Base-by-base conservation (phyloP, 2,888 invertebrate genomes). In the Ypsolopha sequella region DNA sequence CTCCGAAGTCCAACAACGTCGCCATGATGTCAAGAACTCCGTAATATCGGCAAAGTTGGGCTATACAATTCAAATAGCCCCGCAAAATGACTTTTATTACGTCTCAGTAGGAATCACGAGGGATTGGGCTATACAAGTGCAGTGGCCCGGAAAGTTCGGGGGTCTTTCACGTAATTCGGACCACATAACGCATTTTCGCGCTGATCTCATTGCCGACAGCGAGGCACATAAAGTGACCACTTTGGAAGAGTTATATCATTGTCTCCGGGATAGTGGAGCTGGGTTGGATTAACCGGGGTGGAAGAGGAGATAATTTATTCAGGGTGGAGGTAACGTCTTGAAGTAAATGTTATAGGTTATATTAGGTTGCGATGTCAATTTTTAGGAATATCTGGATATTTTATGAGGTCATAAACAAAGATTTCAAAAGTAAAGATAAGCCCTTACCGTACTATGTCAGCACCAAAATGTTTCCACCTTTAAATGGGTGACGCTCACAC, bases 121-220 rank as follows among this genome's bases (percentile, higher is more conserved):
- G 39, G 39, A 39, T 81, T 81, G 62, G 60, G 65, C 72, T 74
- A 76, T 78, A 76, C 70, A 70, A 65, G 70, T 75, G 80, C 78
- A 78, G 59, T 72, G 74, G 69, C 60, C 65, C 69, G 76, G 73
- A 76, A 76, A 76, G 64, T 75, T 70, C 71, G 66, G 67, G 68
- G 70, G 67, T 72, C 67, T 72, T 73, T 72, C n/a, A 69, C 70
- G 73, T 74, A 75, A 77, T 66, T 62, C 68, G 65, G 60, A 65
- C 72, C 71, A 70, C 71, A 73, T 73, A 70, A 73, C 72, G 68
- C 67, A 72, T 53, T 56, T 54, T 54, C 14, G 39, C 46, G 39
- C 10, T 39, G 9, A 11, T 9, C 43, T 43, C 14, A 35, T 35
- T 34, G 14, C n/a, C 13, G n/a, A 6, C 35, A 33, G 10, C 46